phyloP scores from a whole-genome alignment of 64 coral and sea anemone species.

The Dendrophyllia cribrosa region DNA sequence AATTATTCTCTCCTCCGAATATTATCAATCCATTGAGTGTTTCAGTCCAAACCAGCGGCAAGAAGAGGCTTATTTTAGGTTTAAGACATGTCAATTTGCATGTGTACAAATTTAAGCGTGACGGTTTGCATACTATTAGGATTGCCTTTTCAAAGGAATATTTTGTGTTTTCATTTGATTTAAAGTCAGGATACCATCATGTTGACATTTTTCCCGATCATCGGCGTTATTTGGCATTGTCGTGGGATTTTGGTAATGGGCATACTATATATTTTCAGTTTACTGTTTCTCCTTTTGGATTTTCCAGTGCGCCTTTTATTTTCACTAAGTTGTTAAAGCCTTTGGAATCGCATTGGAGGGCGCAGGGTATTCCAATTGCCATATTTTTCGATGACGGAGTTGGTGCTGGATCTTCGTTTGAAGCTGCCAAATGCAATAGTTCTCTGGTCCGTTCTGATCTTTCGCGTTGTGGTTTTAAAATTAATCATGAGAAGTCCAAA shows the following conservation, averaged over 20 bases:
- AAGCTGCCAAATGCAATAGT: background rate
- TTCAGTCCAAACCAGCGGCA: no score
- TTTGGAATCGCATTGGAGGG: conserved; percentile 9
- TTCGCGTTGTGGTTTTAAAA: background rate
- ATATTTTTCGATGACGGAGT: conserved; percentile 34
- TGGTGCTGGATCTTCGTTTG: background rate
- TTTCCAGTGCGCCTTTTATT: conserved; percentile 20
- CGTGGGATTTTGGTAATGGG: background rate
- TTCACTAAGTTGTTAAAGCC: conserved; percentile 36
- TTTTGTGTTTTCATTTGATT: no score
- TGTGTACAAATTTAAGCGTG: no score
- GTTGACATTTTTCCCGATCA: no score
- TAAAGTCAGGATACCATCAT: no score
- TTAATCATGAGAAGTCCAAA: conserved; percentile 26
- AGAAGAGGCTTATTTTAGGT: no score
- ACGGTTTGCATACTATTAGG: no score
- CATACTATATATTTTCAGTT: conserved; percentile 35
- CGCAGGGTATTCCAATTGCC: conserved; percentile 8
- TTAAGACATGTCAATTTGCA: no score
- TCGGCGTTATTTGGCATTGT: background rate
- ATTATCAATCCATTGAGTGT: no score
- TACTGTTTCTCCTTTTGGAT: conserved; percentile 44
- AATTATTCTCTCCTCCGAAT: no score
- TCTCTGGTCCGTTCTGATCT: background rate
- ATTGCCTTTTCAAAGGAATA: no score